Percentiles rank a stretch among this genome's conserved stretches.
phyloP scores from a whole-genome alignment of 2,797 vertebrate species.

The Rousettus madagascariensis region DNA sequence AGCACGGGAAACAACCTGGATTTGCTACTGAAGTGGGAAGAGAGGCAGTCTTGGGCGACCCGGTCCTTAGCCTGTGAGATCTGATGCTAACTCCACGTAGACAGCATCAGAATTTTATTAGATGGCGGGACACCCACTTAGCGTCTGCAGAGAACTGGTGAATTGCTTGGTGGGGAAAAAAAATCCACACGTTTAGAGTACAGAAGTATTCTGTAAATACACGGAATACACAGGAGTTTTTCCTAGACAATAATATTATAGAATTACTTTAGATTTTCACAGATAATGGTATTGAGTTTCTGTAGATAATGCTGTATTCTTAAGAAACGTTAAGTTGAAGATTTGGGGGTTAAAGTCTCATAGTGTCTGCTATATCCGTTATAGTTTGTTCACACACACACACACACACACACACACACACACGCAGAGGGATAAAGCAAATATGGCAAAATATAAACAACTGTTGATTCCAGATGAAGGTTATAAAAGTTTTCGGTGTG shows the following conservation, averaged over 20 bases:
- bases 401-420: background rate
- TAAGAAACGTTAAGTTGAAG: background rate
- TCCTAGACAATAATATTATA: background rate
- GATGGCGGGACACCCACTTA: background rate
- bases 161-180: background rate
- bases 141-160: background rate
- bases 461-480: background rate
- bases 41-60: background rate
- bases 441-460: background rate
- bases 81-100: background rate
- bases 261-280: background rate
- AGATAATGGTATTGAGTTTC: background rate
- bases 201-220: background rate
- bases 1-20: background rate
- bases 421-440: background rate
- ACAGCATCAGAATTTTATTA: background rate
- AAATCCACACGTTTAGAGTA: background rate
- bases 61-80: background rate
- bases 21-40: background rate
- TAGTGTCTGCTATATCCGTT: background rate
- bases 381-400: background rate
- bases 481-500: background rate
- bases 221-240: background rate
- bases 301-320: background rate
- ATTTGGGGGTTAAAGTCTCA: background rate